Base-by-base conservation (phyloP, 2,888 invertebrate genomes). In the Leucoptera coffeella region DNA sequence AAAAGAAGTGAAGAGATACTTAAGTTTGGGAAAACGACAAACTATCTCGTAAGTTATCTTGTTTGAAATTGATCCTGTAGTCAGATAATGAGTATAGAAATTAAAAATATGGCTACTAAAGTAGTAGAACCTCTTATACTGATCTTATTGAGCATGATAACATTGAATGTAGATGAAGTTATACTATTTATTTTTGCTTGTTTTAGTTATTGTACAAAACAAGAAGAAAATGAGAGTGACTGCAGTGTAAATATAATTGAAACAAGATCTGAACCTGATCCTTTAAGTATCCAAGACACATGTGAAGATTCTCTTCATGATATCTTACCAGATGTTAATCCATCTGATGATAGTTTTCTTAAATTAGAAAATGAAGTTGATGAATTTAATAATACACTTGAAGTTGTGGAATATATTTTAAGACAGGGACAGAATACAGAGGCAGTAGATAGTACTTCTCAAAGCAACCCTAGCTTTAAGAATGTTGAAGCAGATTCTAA, bases 211-310 rank as follows among this genome's bases (percentile, higher is more conserved):
- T n/a, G n/a, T n/a, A n/a, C n/a, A n/a, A n/a, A n/a, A n/a, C n/a
- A n/a, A n/a, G 14, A 13, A 4, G 26, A 35, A 28, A 33, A 37
- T 15, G 37, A 47, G 19, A 23, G 30, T 12, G 35, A 50, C 26
- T 32, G 35, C 19, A 51, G 55, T 35, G 25, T 58, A 2, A 47
- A 45, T 38, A 43, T 62, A 15, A 52, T 61, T 30, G 49, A 59
- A 47, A 42, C 48, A 17, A 51, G 50, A 36, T 61, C 62, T 6
- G 46, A 53, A 36, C 60, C 62, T 8, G 45, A 59, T 31, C 36
- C 53, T 24, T 31, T 41, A n/a, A n/a, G n/a, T n/a, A n/a, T n/a
- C n/a, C n/a, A n/a, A n/a, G n/a, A n/a, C n/a, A n/a, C n/a, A n/a
- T n/a, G n/a, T n/a, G n/a, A n/a, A n/a, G n/a, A n/a, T n/a, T n/a